Conservation (phyloP, 2,888 invertebrate genomes). For the Agapostemon virescens region DNA sequence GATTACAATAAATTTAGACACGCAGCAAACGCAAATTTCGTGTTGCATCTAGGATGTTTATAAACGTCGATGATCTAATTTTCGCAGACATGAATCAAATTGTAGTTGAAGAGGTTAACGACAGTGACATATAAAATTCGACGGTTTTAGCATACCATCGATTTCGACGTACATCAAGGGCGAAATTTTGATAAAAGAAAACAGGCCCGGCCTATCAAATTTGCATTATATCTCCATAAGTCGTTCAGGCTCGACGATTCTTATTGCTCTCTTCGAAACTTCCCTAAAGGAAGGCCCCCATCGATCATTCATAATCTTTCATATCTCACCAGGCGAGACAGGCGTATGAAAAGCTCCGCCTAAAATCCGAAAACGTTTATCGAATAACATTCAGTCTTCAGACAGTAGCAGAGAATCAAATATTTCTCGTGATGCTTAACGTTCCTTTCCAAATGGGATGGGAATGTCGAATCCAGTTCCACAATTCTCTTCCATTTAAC, state of each 20-base stretch:
- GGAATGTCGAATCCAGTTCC: constrained; percentile 51
- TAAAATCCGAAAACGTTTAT: constrained; percentile 52
- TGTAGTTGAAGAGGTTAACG: no score
- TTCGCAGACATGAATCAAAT: no score
- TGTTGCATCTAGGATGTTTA: no score
- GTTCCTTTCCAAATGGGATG: constrained; percentile 20
- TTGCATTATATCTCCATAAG: constrained; percentile 5
- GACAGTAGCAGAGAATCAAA: constrained; percentile 34
- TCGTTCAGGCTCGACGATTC: not conserved
- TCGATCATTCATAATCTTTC: constrained; percentile 31
- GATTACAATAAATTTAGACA: no score
- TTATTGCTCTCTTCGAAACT: not conserved
- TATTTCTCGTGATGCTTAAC: constrained; percentile 35
- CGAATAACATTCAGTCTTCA: constrained; percentile 56
- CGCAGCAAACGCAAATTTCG: no score
- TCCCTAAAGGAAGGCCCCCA: constrained; percentile 6
- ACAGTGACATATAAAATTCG: not conserved
- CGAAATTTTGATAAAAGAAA: not conserved
- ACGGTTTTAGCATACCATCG: not conserved
- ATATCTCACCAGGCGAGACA: constrained; percentile 12
- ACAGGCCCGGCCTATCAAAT: not conserved
- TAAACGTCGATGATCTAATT: no score
- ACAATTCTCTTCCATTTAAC: constrained; percentile 34
- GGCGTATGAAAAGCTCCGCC: constrained; percentile 28
- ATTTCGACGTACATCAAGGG: not conserved